Conservation (phyloP, 2,113 vertebrate genomes). For the Eublepharis macularius region DNA sequence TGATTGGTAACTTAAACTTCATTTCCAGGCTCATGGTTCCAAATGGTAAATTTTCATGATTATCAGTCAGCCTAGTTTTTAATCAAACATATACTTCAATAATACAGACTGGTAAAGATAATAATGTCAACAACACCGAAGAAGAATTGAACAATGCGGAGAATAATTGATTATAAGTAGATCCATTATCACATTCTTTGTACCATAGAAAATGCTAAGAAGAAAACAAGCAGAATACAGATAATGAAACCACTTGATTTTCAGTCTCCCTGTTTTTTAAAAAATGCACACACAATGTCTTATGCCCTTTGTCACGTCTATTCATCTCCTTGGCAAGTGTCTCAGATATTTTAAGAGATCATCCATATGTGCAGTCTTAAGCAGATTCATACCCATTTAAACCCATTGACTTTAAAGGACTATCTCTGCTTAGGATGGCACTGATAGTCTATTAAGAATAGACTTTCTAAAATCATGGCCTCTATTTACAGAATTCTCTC, state of each 20-base stretch:
- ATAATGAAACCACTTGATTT: not conserved
- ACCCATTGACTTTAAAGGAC: too few species aligned
- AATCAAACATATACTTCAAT: not conserved
- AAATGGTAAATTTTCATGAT: not conserved
- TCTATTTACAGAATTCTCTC: not conserved
- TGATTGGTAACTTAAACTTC: conserved; percentile 9
- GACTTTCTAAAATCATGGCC: not conserved
- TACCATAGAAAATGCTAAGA: not conserved
- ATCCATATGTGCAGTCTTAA: not conserved
- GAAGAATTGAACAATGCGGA: not conserved
- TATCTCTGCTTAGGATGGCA: not conserved
- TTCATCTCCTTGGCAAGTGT: not conserved
- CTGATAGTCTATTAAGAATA: not conserved
- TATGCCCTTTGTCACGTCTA: not conserved
- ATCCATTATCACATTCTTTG: not conserved
- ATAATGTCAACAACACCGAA: not conserved
- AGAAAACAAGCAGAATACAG: not conserved
- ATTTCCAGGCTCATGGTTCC: not conserved
- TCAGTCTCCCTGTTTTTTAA: not conserved
- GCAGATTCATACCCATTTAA: too few species aligned
- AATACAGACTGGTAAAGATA: not conserved
- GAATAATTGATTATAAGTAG: not conserved
- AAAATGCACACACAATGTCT: not conserved
- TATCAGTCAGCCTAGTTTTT: not conserved
- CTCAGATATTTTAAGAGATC: accelerated